Conservation (phyloP, 37 sponge, comb jelly and placozoan species). For the Lycopodina hypogea region DNA sequence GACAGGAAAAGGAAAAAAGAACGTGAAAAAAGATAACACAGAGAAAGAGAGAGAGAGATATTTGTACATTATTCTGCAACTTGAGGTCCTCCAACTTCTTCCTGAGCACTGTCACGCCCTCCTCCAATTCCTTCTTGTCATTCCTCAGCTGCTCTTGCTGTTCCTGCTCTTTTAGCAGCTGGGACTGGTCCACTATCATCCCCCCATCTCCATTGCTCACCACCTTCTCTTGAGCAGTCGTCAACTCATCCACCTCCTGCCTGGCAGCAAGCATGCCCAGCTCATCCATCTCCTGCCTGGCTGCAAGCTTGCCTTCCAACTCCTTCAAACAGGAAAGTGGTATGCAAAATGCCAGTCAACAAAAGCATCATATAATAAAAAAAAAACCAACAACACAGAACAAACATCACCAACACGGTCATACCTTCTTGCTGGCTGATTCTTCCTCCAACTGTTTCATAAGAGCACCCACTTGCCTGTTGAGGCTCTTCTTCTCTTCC, state of each 20-base stretch:
- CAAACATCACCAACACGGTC: neutral
- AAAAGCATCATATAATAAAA: too few species aligned
- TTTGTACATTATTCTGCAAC: conserved; percentile 41
- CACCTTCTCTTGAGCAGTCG: neutral
- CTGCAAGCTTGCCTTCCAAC: neutral
- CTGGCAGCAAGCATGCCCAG: too few species aligned
- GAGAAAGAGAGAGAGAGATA: neutral
- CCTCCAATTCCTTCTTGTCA: conserved; percentile 17
- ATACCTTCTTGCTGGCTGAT: conserved; percentile 11
- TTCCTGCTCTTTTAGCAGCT: neutral
- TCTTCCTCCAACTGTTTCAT: conserved; percentile 5
- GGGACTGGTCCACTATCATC: neutral
- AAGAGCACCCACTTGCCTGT: neutral
- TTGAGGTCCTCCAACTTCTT: conserved; percentile 48
- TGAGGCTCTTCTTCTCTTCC: neutral
- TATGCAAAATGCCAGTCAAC: too few species aligned
- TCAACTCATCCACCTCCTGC: neutral
- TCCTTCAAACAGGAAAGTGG: conserved; percentile 3
- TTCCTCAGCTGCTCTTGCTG: neutral
- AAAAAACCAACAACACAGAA: too few species aligned
- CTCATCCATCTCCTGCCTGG: too few species aligned
- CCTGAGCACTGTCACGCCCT: conserved; percentile 1
- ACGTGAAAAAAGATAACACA: neutral
- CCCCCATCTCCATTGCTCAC: neutral
- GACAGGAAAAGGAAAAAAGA: conserved; percentile 3